Evolutionary conservation across 1,140 invertebrate genomes (phyloP).

Genomic region (Uloborus diversus): DNA sequence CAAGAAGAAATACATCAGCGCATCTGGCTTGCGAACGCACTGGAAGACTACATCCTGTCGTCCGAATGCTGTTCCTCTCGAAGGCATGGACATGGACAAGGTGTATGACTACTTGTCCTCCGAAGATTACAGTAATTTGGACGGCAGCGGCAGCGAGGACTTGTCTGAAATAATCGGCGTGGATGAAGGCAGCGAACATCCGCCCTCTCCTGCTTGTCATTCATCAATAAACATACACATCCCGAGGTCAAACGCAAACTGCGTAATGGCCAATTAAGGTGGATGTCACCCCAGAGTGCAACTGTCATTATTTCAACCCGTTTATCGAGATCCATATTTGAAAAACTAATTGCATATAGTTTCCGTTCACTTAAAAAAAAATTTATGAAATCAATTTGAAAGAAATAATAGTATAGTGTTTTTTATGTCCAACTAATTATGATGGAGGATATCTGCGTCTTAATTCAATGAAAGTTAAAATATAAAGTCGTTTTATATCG

Average conservation of each 20-base stretch:
- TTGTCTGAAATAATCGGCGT: slow-evolving; percentile 26
- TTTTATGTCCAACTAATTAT: too few relatives aligned
- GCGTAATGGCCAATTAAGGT: slow-evolving; percentile 40
- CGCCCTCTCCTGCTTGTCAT: slow-evolving; percentile 26
- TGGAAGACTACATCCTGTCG: slow-evolving; percentile 95
- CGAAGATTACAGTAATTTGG: slow-evolving; percentile 42
- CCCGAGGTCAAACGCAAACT: slow-evolving; percentile 13
- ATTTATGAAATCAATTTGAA: too few relatives aligned
- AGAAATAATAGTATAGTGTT: too few relatives aligned
- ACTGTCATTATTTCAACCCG: too few relatives aligned
- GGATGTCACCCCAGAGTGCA: too few relatives aligned
- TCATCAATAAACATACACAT: slow-evolving; percentile 29
- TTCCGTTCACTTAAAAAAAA: too few relatives aligned
- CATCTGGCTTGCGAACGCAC: slow-evolving; percentile 89
- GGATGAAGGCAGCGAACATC: slow-evolving; percentile 3
- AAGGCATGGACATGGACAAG: slow-evolving; percentile 59
- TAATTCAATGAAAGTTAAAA: too few relatives aligned
- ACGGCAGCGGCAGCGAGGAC: slow-evolving; percentile 30
- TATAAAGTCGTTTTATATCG: too few relatives aligned
- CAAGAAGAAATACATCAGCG: slow-evolving; percentile 97
- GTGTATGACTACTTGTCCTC: slow-evolving; percentile 29
- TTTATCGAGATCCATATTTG: too few relatives aligned
- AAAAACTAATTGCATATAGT: too few relatives aligned
- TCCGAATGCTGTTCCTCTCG: slow-evolving; percentile 67
- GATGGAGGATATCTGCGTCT: too few relatives aligned